Conservation (phyloP, 1,140 invertebrate species). For the Nymphalis io region DNA sequence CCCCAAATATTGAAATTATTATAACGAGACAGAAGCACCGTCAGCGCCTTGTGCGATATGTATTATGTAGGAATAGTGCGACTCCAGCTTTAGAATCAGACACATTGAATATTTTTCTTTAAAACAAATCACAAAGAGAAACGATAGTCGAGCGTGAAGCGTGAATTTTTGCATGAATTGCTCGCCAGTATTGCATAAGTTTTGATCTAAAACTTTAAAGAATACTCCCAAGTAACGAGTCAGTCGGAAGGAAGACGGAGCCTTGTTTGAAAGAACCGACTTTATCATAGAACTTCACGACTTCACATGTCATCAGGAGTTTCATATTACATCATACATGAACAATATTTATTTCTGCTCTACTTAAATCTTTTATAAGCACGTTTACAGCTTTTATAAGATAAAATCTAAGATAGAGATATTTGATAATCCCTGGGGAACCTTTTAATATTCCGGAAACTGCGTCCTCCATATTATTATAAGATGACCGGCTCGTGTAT, state of each 20-base stretch:
- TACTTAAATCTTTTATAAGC: neutral
- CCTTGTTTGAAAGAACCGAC: constrained; percentile 16
- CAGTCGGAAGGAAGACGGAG: constrained; percentile 18
- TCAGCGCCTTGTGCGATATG: no score
- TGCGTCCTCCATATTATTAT: no score
- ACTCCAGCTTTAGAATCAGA: neutral
- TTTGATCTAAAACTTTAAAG: constrained; percentile 7
- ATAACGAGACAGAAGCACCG: no score
- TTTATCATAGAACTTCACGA: constrained; percentile 2
- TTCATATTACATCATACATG: neutral
- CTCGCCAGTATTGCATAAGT: constrained; percentile 11
- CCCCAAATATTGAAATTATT: no score
- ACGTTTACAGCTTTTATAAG: neutral
- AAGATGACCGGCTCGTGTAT: no score
- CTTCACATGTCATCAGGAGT: constrained; percentile 5
- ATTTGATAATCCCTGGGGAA: no score
- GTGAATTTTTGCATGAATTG: constrained; percentile 13
- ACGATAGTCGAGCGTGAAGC: constrained; percentile 7
- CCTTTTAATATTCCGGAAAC: no score
- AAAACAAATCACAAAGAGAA: constrained; percentile 3
- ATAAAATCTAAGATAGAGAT: no score
- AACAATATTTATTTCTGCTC: neutral
- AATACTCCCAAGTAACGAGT: constrained; percentile 21
- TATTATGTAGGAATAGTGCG: neutral
- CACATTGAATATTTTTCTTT: neutral